A percentile compares a stretch with the other conserved stretches of the same genome.
Evolutionary conservation across 1,140 invertebrate species (phyloP).

Genomic region (Lasioglossum baleicum): DNA sequence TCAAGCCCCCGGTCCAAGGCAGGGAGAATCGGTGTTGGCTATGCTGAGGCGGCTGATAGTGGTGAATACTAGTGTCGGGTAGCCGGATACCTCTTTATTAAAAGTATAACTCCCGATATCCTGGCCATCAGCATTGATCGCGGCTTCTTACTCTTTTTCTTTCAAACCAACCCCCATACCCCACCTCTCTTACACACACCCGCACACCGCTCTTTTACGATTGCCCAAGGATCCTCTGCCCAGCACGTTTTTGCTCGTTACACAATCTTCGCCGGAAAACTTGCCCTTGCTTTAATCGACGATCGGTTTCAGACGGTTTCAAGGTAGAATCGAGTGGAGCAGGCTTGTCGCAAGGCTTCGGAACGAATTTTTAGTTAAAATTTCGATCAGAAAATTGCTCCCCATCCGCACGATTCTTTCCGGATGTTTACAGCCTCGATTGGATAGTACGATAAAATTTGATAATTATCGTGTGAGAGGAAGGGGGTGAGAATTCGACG

Average conservation of each 20-base stretch:
- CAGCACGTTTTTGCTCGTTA: slow-evolving; percentile 20
- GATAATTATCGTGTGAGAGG: not conserved
- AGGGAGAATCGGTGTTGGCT: slow-evolving; percentile 57
- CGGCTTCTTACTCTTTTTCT: slow-evolving; percentile 41
- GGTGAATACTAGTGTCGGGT: slow-evolving; percentile 53
- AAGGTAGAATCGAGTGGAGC: too few species aligned
- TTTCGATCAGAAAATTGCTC: too few species aligned
- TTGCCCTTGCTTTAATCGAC: not conserved
- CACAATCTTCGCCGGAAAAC: too few species aligned
- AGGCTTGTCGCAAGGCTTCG: too few species aligned
- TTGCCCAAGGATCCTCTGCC: not conserved
- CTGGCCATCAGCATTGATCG: slow-evolving; percentile 55
- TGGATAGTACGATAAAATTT: not conserved
- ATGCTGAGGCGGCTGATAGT: slow-evolving; percentile 64
- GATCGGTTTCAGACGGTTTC: too few species aligned
- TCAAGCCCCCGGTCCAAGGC: slow-evolving; percentile 29
- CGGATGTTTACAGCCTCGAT: too few species aligned
- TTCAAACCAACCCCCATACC: not conserved
- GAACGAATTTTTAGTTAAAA: too few species aligned
- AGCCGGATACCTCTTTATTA: slow-evolving; percentile 75
- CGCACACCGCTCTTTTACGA: slow-evolving; percentile 10
- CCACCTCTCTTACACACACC: not conserved
- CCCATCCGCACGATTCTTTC: not conserved
- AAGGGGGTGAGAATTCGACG: not conserved
- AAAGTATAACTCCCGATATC: slow-evolving; percentile 76